Evolutionary conservation across 2,113 vertebrate genomes (phyloP).

Genomic region (Anser cygnoides): DNA sequence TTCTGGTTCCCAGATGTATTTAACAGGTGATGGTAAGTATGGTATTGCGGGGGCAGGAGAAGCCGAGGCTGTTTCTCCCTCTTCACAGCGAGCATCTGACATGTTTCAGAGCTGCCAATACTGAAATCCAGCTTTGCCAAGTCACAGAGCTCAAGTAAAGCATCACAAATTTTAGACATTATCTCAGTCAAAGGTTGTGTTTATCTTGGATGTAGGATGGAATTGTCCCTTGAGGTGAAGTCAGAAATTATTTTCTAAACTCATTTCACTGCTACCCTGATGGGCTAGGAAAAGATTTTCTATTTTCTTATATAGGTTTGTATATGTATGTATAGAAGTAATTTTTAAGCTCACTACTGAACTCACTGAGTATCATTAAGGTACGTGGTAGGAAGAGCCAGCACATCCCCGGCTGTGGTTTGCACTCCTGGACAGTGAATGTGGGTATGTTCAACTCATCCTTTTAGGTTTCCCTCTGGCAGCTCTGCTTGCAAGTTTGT

Average conservation of each 20-base stretch:
- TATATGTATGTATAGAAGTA: neutral
- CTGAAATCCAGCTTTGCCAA: neutral
- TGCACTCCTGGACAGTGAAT: neutral
- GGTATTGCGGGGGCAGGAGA: neutral
- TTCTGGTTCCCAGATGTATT: neutral
- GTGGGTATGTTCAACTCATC: neutral
- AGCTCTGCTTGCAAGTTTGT: neutral
- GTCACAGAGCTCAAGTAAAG: neutral
- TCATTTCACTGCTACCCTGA: neutral
- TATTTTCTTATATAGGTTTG: neutral
- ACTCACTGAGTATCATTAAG: neutral
- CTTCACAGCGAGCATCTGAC: accelerated
- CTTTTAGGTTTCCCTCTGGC: neutral
- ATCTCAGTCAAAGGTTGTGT: neutral
- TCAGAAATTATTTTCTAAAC: neutral
- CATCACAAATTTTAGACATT: accelerated
- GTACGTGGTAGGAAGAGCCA: neutral
- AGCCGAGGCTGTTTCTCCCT: neutral
- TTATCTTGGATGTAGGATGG: neutral
- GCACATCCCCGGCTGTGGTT: neutral
- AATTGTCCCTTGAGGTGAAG: neutral
- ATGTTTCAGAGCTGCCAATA: neutral
- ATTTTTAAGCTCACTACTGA: neutral
- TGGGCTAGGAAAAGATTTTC: neutral
- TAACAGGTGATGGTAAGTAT: neutral